Evolutionary conservation across 2,113 vertebrate genomes (phyloP).

Genomic region (Eonycteris spelaea): DNA sequence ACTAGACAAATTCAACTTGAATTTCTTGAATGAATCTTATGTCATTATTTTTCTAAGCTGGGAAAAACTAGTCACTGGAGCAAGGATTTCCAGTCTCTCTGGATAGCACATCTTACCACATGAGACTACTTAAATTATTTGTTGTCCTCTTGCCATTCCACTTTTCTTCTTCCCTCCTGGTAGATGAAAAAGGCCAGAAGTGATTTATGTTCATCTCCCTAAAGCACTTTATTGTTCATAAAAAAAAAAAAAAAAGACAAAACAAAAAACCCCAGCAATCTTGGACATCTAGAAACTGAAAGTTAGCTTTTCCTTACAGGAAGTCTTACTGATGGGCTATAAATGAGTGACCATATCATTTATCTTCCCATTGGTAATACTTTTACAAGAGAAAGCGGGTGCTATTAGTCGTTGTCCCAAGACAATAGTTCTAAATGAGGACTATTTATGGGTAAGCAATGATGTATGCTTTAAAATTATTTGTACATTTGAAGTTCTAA

Average conservation of each 20-base stretch:
- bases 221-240: not conserved
- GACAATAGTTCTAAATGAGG: not conserved
- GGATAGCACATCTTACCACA: not conserved
- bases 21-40: constrained; percentile 22
- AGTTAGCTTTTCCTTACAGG: constrained; percentile 5
- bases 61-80: constrained; percentile 6
- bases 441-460: not conserved
- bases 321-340: not conserved
- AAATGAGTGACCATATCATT: not conserved
- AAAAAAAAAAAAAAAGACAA: not conserved
- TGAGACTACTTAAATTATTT: not conserved
- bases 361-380: constrained; percentile 7
- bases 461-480: constrained; percentile 24
- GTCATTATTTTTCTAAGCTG: constrained; percentile 14
- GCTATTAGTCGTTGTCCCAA: not conserved
- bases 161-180: not conserved
- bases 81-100: not conserved
- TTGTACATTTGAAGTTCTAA: not conserved
- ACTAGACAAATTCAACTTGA: constrained; percentile 12
- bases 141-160: not conserved
- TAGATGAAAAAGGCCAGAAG: not conserved
- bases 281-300: not conserved
- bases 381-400: not conserved
- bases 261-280: not conserved
- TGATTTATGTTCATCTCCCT: not conserved